Conservation (phyloP, 2,113 vertebrate species). For the Alces alces region DNA sequence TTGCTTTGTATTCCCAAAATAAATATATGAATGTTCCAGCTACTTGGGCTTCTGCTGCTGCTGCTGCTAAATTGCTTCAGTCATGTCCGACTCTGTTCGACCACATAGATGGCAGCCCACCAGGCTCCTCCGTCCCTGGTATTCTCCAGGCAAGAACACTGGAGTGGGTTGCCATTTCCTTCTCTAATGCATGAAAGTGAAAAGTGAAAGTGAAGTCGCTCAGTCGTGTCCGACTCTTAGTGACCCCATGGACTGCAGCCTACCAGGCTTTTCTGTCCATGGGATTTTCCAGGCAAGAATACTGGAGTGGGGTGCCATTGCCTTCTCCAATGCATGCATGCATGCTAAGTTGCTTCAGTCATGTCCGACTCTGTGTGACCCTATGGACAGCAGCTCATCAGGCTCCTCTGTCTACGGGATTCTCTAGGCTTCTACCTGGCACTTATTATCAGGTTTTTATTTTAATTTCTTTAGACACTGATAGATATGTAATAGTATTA, state of each 20-base stretch:
- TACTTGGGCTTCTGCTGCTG: background rate
- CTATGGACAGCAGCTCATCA: background rate
- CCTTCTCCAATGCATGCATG: background rate
- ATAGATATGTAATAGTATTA: background rate
- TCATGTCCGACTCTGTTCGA: rapidly evolving
- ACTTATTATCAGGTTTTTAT: background rate
- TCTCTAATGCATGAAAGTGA: background rate
- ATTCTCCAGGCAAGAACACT: background rate
- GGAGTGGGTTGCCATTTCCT: background rate
- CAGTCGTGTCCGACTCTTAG: no score
- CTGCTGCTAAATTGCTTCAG: background rate
- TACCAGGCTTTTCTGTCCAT: no score
- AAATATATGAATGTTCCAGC: background rate
- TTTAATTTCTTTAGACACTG: background rate
- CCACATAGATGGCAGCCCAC: background rate
- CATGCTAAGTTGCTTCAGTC: background rate
- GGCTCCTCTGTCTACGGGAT: background rate
- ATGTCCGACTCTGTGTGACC: background rate
- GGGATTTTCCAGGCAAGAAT: background rate
- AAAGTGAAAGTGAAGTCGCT: no score
- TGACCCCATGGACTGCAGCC: no score
- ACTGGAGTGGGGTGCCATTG: background rate
- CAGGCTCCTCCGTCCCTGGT: background rate
- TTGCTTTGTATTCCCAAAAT: background rate
- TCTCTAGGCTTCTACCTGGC: background rate